phyloP scores from a whole-genome alignment of 2,113 vertebrate species.

The Crocuta crocuta region DNA sequence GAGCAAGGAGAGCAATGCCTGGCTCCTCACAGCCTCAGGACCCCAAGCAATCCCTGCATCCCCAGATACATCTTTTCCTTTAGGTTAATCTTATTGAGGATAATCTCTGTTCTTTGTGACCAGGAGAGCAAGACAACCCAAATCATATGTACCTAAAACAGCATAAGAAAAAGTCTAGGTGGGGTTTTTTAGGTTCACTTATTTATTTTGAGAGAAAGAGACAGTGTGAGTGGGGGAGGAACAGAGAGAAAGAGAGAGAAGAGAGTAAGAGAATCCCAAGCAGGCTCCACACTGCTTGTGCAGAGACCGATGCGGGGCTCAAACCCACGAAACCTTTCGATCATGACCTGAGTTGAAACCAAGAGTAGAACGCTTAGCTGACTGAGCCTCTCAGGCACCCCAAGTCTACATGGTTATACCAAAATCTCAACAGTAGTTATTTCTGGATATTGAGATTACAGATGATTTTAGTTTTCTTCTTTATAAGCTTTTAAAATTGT shows the following conservation, averaged over 20 bases:
- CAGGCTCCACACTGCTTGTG: no score
- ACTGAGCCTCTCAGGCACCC: no score
- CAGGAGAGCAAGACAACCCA: neutral
- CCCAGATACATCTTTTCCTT: neutral
- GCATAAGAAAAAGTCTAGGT: neutral
- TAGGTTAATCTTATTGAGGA: neutral
- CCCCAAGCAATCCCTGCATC: neutral
- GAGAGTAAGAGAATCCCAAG: no score
- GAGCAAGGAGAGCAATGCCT: neutral
- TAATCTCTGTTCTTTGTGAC: neutral
- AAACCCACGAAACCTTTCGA: no score
- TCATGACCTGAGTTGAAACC: no score
- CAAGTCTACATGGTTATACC: neutral
- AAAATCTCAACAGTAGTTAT: neutral
- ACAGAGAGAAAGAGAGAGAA: no score
- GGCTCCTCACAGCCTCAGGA: neutral
- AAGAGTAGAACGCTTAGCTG: no score
- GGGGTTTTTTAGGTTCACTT: no score
- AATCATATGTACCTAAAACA: neutral
- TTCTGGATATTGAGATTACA: neutral
- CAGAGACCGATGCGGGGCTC: no score
- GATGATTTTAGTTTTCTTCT: conserved; percentile 21
- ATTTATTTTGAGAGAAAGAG: no score
- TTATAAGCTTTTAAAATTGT: neutral
- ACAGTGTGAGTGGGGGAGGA: no score